These are phyloP conservation scores for Pseudachorutes palmiensis DNA, from an alignment of 1,140 invertebrate genomes.

Conservation along the genomic window DNA sequence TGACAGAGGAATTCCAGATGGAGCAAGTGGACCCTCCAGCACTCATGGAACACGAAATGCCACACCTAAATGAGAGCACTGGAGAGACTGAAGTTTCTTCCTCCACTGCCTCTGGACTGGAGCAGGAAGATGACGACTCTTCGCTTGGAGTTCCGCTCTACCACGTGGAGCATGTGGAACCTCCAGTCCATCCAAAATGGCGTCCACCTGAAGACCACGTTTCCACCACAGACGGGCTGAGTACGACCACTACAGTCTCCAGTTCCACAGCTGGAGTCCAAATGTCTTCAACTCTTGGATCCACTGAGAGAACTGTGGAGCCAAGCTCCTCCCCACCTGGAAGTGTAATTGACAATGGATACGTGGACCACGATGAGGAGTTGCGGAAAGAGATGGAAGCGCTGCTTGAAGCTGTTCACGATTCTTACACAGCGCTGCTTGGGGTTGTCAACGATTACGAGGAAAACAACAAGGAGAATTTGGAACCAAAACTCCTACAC, in stretches of 20 bases:
- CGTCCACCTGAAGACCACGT: conserved; percentile 32
- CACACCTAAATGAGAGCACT: neutral
- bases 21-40: neutral
- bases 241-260: neutral
- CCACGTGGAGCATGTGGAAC: conserved; percentile 37
- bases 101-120: conserved; percentile 12
- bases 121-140: conserved; percentile 11
- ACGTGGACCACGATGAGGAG: conserved; percentile 1
- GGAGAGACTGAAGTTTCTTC: neutral
- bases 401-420: conserved; percentile 24
- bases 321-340: too few relatives aligned
- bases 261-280: neutral
- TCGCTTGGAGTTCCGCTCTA: conserved; percentile 36
- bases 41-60: neutral
- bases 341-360: neutral
- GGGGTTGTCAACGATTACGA: conserved; percentile 28
- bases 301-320: neutral
- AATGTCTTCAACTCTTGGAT: neutral
- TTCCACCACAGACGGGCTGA: conserved; percentile 1
- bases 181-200: conserved; percentile 35
- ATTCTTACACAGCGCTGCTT: conserved; percentile 28
- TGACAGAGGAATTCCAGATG: neutral
- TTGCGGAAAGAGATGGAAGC: conserved; percentile 29
- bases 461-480: conserved; percentile 24
- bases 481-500: neutral